Evolutionary conservation across 2,797 vertebrate species (phyloP).

Genomic region (Tokudaia muenninki): DNA sequence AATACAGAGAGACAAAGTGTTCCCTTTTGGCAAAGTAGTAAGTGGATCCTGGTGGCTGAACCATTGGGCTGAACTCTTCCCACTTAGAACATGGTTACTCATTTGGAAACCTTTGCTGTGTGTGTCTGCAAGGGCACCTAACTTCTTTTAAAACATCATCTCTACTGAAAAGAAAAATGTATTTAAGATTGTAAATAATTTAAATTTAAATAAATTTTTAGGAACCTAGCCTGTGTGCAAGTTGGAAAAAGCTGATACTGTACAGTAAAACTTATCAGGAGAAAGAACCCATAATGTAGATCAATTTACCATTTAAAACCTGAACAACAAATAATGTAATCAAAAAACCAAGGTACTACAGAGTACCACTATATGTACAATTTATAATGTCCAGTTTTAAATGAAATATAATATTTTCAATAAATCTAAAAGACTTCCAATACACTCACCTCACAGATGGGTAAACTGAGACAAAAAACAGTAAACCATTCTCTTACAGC

Average conservation of each 20-base stretch:
- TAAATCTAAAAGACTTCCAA: background rate
- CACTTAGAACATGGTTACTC: background rate
- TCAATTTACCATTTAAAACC: background rate
- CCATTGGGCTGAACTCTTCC: background rate
- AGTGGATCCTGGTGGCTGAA: background rate
- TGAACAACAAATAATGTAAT: slow-evolving; percentile 2
- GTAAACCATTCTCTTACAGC: background rate
- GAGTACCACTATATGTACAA: background rate
- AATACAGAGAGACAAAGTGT: background rate
- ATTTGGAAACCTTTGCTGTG: background rate
- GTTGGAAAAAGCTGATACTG: background rate
- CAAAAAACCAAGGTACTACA: background rate
- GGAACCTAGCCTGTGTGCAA: background rate
- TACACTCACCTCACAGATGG: background rate
- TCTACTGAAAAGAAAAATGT: slow-evolving; percentile 10
- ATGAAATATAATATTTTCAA: slow-evolving; percentile 12
- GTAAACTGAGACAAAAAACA: slow-evolving; percentile 24
- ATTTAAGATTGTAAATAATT: slow-evolving; percentile 40
- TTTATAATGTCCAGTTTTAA: background rate
- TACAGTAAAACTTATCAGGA: background rate
- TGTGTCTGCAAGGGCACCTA: background rate
- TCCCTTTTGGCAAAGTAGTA: background rate
- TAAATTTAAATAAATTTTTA: slow-evolving; percentile 15
- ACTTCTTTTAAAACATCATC: background rate
- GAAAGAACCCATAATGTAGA: slow-evolving; percentile 1